A percentile compares a stretch with the other conserved stretches of the same genome.
Evolutionary conservation across 1,140 invertebrate species (phyloP).

Genomic region (Orussus abietinus): DNA sequence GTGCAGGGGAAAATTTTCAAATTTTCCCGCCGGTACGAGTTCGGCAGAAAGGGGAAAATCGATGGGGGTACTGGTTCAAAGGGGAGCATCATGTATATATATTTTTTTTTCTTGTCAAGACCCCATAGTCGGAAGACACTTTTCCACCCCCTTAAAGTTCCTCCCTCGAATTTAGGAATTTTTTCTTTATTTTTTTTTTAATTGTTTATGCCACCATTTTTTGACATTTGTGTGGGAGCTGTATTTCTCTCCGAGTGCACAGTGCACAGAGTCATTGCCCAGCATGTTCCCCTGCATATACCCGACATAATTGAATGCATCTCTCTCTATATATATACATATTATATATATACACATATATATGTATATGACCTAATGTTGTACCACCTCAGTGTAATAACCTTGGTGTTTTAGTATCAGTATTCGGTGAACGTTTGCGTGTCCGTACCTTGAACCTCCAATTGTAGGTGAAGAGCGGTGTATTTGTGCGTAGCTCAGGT

Average conservation of each 20-base stretch:
- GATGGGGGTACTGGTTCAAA: no score
- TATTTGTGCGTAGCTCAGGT: slow-evolving; percentile 31
- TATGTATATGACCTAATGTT: slow-evolving; percentile 14
- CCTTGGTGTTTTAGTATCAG: slow-evolving; percentile 45
- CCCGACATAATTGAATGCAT: slow-evolving; percentile 33
- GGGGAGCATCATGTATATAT: no score
- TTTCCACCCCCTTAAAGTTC: no score
- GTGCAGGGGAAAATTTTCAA: no score
- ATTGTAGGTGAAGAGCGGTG: slow-evolving; percentile 24
- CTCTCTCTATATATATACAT: slow-evolving; percentile 21
- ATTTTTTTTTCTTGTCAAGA: no score
- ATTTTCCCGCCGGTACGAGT: no score
- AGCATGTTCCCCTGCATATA: slow-evolving; percentile 42
- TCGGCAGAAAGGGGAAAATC: no score
- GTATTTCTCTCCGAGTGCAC: slow-evolving; percentile 44
- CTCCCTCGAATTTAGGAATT: no score
- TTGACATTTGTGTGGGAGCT: slow-evolving; percentile 30
- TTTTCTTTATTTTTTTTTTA: no score
- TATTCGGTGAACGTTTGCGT: slow-evolving; percentile 42
- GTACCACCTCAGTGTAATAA: slow-evolving; percentile 26
- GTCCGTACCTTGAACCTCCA: slow-evolving; percentile 21
- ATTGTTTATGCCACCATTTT: no score
- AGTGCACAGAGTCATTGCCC: slow-evolving; percentile 33
- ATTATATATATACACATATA: slow-evolving; percentile 8
- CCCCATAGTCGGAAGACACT: no score